Percentiles rank a stretch among this genome's conserved stretches.
Evolutionary conservation across 2,797 vertebrate genomes (phyloP).

Genomic region (Siniperca scherzeri): DNA sequence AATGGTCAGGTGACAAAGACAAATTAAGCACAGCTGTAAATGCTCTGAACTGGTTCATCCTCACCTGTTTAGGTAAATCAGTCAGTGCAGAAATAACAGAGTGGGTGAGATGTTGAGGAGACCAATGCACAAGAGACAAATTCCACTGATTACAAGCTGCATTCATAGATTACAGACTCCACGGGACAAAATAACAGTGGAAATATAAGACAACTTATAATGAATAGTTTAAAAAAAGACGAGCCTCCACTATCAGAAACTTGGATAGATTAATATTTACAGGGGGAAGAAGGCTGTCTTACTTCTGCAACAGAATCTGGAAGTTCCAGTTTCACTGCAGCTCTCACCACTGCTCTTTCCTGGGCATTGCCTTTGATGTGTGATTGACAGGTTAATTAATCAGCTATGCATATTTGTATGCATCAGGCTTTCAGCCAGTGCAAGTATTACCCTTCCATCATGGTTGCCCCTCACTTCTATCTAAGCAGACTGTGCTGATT

Average conservation of each 20-base stretch:
- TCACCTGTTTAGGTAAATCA: no score
- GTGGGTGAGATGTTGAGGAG: no score
- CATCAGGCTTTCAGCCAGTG: background rate
- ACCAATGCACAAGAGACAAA: background rate
- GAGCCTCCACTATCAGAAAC: no score
- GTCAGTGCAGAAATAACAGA: no score
- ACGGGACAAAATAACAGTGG: background rate
- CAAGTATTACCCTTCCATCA: background rate
- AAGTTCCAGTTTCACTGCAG: background rate
- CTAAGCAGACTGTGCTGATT: background rate
- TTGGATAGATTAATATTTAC: no score
- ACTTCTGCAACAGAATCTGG: background rate
- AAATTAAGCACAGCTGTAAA: no score
- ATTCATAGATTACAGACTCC: no score
- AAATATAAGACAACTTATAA: no score
- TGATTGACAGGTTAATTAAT: constrained; percentile 35
- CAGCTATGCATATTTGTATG: constrained; percentile 22
- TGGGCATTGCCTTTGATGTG: background rate
- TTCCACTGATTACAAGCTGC: background rate
- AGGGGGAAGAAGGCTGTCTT: no score
- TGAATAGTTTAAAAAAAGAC: no score
- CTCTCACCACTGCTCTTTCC: background rate
- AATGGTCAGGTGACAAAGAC: no score
- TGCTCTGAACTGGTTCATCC: no score
- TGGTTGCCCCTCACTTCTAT: constrained; percentile 21